Evolutionary conservation across 2,888 invertebrate genomes (phyloP).

Genomic region (Acrobasis suavella): DNA sequence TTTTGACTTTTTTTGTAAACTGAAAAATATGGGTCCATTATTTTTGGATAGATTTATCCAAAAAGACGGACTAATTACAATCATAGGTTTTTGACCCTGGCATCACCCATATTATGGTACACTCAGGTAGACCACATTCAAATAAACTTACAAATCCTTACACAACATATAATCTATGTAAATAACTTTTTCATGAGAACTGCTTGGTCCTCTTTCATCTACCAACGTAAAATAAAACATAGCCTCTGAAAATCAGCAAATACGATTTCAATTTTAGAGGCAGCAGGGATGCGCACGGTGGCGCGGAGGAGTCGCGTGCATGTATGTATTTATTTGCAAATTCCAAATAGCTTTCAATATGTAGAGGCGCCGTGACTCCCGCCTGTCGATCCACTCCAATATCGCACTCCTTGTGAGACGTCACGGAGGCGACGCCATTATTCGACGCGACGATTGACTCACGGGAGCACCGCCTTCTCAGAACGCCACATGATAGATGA

Average conservation of each 20-base stretch:
- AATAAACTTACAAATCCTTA: neutral
- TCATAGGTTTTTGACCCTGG: too few species aligned
- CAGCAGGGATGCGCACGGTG: constrained; percentile 60
- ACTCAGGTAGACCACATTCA: neutral
- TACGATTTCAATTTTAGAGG: constrained; percentile 76
- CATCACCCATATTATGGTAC: neutral
- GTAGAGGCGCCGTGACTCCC: constrained; percentile 74
- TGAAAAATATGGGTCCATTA: too few species aligned
- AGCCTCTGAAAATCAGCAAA: constrained; percentile 62
- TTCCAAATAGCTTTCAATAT: constrained; percentile 80
- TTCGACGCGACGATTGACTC: constrained; percentile 71
- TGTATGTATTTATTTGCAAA: constrained; percentile 80
- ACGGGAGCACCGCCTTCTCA: constrained; percentile 58
- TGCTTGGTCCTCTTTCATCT: constrained; percentile 30
- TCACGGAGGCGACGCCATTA: constrained; percentile 72
- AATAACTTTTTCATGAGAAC: constrained; percentile 8
- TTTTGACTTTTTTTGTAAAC: too few species aligned
- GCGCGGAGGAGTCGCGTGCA: constrained; percentile 56
- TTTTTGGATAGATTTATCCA: too few species aligned
- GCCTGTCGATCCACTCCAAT: constrained; percentile 79
- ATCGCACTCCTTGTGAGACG: constrained; percentile 71
- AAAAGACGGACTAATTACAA: too few species aligned
- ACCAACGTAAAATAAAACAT: constrained; percentile 54
- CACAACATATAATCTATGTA: constrained; percentile 6
- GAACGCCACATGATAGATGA: constrained; percentile 76